Percentiles rank a stretch among this genome's conserved stretches.
These are phyloP conservation scores for Neodiprion pinetum DNA, from an alignment of 1,140 invertebrate species.

Conservation along the genomic window DNA sequence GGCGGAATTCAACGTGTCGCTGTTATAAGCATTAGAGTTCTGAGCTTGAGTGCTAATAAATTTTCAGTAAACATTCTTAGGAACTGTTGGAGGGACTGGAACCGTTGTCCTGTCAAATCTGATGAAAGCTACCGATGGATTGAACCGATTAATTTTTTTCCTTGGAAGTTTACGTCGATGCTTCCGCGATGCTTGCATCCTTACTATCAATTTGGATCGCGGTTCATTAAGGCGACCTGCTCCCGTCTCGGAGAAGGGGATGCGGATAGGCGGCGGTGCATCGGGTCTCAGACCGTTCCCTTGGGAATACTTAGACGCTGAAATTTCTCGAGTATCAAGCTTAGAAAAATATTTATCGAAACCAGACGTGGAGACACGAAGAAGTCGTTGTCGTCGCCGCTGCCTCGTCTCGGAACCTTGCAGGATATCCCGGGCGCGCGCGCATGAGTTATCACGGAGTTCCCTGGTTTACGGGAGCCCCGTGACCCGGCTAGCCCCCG, in stretches of 20 bases:
- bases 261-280: neutral
- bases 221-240: neutral
- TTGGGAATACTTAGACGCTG: neutral
- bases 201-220: neutral
- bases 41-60: no score
- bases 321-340: neutral
- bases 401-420: neutral
- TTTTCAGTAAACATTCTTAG: no score
- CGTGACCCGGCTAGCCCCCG: neutral
- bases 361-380: neutral
- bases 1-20: no score
- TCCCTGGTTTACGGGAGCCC: slow-evolving; percentile 3
- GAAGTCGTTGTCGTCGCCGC: neutral
- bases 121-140: no score
- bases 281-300: neutral
- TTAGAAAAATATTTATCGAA: neutral
- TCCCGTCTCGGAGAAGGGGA: neutral
- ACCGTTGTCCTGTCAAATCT: no score
- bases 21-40: no score
- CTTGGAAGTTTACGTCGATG: no score
- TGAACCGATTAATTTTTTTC: no score
- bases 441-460: neutral
- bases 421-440: neutral
- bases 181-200: neutral
- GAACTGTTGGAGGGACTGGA: no score